Evolutionary conservation across 2,113 vertebrate genomes (phyloP).

Genomic region (Chaenocephalus aceratus): DNA sequence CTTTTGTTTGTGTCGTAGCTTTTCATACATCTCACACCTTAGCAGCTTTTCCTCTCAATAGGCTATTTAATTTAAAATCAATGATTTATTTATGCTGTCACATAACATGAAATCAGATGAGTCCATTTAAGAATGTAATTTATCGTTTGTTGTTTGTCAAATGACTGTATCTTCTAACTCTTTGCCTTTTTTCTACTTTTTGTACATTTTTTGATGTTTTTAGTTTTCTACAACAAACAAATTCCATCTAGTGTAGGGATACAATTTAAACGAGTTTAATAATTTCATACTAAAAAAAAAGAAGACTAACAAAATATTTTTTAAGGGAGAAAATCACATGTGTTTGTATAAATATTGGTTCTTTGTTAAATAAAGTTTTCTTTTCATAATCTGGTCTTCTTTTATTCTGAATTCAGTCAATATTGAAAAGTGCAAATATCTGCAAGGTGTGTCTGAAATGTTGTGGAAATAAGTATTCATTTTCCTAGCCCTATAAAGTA

Average conservation of each 20-base stretch:
- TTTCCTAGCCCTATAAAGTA: background rate
- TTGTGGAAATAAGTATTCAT: background rate
- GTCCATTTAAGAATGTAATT: slow-evolving; percentile 81
- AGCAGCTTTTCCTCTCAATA: slow-evolving; percentile 62
- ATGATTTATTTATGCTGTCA: slow-evolving; percentile 85
- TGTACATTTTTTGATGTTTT: slow-evolving; percentile 44
- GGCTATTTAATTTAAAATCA: slow-evolving; percentile 85
- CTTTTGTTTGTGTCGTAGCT: slow-evolving; percentile 52
- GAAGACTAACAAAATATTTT: slow-evolving; percentile 1
- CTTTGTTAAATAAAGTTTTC: slow-evolving; percentile 77
- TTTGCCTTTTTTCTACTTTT: slow-evolving; percentile 55
- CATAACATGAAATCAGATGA: slow-evolving; percentile 79
- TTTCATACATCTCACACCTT: slow-evolving; percentile 44
- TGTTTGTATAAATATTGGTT: slow-evolving; percentile 71
- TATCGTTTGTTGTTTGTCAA: slow-evolving; percentile 72
- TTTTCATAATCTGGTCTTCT: slow-evolving; percentile 59
- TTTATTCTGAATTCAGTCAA: background rate
- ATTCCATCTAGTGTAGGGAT: slow-evolving; percentile 4
- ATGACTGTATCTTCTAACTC: slow-evolving; percentile 51
- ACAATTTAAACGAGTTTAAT: slow-evolving; percentile 18
- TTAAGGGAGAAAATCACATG: slow-evolving; percentile 47
- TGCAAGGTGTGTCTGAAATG: background rate
- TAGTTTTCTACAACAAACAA: slow-evolving; percentile 19
- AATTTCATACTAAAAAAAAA: slow-evolving; percentile 30
- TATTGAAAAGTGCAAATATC: background rate